Percentiles rank a stretch among this genome's conserved stretches.
Evolutionary conservation across 2,797 vertebrate species (phyloP).

Genomic region (Necrosyrtes monachus): DNA sequence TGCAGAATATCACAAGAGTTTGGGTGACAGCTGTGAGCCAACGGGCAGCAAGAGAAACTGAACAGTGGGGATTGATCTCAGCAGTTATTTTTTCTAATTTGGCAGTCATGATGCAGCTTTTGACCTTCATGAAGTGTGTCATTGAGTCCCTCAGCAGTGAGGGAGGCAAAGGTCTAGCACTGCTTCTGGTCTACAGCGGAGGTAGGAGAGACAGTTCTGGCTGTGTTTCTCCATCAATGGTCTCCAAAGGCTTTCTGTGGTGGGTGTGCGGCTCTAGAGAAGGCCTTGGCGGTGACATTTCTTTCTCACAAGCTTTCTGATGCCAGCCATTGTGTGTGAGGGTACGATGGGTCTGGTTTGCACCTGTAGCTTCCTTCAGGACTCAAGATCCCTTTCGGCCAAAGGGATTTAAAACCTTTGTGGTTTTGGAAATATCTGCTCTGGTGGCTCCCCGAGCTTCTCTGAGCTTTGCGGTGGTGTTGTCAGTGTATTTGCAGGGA

Average conservation of each 20-base stretch:
- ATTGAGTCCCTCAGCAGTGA: not conserved
- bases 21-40: not conserved
- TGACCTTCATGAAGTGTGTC: not conserved
- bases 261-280: not conserved
- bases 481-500: not conserved
- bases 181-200: not conserved
- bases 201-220: not conserved
- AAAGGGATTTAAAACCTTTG: not conserved
- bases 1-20: not conserved
- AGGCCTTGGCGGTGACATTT: not conserved
- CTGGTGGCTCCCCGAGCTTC: not conserved
- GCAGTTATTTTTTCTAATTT: not conserved
- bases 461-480: accelerated
- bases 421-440: not conserved
- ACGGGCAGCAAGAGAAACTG: not conserved
- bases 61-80: not conserved
- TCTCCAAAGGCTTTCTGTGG: not conserved
- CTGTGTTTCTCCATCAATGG: not conserved
- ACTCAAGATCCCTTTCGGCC: not conserved
- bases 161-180: not conserved
- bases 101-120: not conserved
- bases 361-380: not conserved
- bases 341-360: not conserved
- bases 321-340: not conserved
- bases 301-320: not conserved